Evolutionary conservation across 2,888 invertebrate genomes (phyloP), one percentile per base, ranked within the genome.

Genomic region (Adelphocoris suturalis): DNA sequence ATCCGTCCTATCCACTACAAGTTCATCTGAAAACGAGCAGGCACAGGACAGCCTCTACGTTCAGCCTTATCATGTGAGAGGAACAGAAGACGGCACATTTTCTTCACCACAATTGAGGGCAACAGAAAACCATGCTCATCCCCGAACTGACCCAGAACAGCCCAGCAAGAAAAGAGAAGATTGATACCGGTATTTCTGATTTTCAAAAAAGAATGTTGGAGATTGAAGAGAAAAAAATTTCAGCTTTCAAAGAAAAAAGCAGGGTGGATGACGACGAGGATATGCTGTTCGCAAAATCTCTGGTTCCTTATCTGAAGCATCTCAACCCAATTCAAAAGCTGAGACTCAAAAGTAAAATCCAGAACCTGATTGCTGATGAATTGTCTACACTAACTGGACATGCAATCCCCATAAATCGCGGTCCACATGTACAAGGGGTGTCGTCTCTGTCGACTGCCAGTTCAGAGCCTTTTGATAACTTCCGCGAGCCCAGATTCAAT

Each of bases 261-360:
- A 27, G 23, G 75, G 28, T 27, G 23, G 75, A 75, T 75, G 75
- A 75, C 28, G 75, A 75, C 28, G 75, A 75, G 75, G 75, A 75
- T 75, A 75, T 28, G 28, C 28, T 75, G 75, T 75, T 75, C 28
- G 75, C 75, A 75, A 75, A 75, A 75, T 75, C 75, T 75, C 28
- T 75, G 28, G 75, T 75, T 75, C 75, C 75, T 75, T 19, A 75
- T 75, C 75, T 75, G 23, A 75, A 75, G 75, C 13, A 19, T 75
- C 75, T 75, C 75, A 19, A 75, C 28, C 75, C 75, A 4, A 28
- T 75, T 75, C 75, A 19, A 75, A 75, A 75, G 75, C 28, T 75
- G 75, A 75, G 75, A 75, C 75, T 75, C 75, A 75, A 75, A 28
- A 75, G 75, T 28, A 75, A 75, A 75, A 75, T 75, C 28, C 75